Conservation (phyloP, 2,113 vertebrate species). For the Gymnorhina tibicen region DNA sequence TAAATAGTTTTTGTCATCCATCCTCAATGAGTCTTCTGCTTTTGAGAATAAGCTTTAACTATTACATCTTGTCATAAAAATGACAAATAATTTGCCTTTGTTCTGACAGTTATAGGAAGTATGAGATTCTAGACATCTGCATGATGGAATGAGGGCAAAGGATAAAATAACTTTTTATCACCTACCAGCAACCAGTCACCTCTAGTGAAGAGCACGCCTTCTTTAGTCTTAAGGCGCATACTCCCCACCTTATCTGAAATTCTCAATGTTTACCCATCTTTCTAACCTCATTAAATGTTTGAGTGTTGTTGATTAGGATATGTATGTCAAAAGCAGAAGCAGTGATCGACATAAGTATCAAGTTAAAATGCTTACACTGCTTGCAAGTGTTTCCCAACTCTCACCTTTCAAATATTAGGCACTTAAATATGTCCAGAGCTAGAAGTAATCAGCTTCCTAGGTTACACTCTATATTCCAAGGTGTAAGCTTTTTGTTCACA, state of each 20-base stretch:
- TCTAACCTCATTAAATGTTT: not conserved
- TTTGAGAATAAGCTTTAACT: constrained; percentile 4
- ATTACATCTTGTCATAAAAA: not conserved
- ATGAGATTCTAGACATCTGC: not conserved
- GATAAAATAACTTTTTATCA: not conserved
- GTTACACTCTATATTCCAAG: not conserved
- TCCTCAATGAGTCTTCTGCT: not conserved
- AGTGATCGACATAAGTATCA: not conserved
- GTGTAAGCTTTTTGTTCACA: not conserved
- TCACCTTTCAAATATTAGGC: not conserved
- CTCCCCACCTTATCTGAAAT: not conserved
- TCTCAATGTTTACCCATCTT: not conserved
- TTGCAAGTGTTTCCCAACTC: not conserved
- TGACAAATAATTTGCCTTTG: not conserved
- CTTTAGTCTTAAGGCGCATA: not conserved
- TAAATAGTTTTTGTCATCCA: not conserved
- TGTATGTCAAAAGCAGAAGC: not conserved
- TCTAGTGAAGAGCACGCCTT: not conserved
- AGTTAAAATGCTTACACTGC: not conserved
- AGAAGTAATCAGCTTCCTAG: not conserved
- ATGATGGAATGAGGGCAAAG: not conserved
- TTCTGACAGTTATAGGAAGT: not conserved
- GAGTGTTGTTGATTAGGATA: not conserved
- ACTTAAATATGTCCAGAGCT: not conserved
- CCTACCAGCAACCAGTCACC: not conserved